These are phyloP conservation scores for Silurus glanis DNA, from an alignment of 2,113 vertebrate genomes.

Conservation along the genomic window DNA sequence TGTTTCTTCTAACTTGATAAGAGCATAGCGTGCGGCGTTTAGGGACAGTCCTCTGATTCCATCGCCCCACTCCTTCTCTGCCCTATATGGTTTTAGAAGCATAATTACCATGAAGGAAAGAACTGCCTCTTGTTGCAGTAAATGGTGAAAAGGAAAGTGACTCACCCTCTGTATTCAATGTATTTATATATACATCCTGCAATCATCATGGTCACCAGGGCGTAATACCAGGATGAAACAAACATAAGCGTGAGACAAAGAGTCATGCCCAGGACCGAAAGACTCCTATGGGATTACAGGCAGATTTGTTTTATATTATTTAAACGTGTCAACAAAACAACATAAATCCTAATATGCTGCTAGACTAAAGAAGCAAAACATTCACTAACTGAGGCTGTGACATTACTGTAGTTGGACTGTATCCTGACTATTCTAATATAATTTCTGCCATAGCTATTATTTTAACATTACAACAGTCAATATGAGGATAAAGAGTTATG, in stretches of 20 bases:
- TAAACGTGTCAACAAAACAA: neutral
- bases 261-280: slow-evolving; percentile 96
- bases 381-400: neutral
- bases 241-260: slow-evolving; percentile 96
- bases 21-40: slow-evolving; percentile 90
- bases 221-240: slow-evolving; percentile 94
- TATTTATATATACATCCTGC: slow-evolving; percentile 97
- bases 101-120: neutral
- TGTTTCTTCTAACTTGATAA: slow-evolving; percentile 85
- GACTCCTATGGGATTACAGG: slow-evolving; percentile 75
- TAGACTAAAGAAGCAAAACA: neutral
- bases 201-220: slow-evolving; percentile 86
- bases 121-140: neutral
- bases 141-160: slow-evolving; percentile 15
- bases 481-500: neutral
- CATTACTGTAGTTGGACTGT: neutral
- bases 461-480: neutral
- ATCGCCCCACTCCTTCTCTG: slow-evolving; percentile 96
- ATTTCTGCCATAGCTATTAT: neutral
- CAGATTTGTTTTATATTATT: slow-evolving; percentile 9
- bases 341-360: neutral
- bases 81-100: slow-evolving; percentile 74
- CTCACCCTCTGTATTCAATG: slow-evolving; percentile 97
- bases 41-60: slow-evolving; percentile 91
- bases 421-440: neutral